Percentiles rank a stretch among this genome's conserved stretches.
These are phyloP conservation scores for Salmo trutta DNA, from an alignment of 2,797 vertebrate species.

Conservation along the genomic window DNA sequence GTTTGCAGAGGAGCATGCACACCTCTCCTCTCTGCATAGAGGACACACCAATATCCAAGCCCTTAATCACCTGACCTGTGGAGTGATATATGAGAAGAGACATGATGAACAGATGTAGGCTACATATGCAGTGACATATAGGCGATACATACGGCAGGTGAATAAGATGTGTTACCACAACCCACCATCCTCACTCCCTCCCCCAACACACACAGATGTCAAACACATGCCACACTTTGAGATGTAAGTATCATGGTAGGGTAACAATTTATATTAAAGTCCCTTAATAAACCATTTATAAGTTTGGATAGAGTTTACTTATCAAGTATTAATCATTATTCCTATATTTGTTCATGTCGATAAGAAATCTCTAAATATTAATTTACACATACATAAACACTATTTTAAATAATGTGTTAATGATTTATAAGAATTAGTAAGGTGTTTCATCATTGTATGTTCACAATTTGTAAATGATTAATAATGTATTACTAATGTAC, in stretches of 20 bases:
- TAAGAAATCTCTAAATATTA: too few species aligned
- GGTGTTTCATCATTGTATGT: too few species aligned
- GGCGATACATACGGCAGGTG: neutral
- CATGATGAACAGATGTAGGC: neutral
- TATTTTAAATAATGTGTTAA: too few species aligned
- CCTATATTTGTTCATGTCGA: too few species aligned
- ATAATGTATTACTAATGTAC: too few species aligned
- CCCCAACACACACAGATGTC: neutral
- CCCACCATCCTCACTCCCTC: neutral
- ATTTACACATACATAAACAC: too few species aligned
- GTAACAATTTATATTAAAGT: too few species aligned
- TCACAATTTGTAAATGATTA: too few species aligned
- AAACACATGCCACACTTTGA: neutral
- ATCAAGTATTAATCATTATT: too few species aligned
- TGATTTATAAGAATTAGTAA: too few species aligned
- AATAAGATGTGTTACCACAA: neutral
- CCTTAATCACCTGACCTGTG: constrained; percentile 93
- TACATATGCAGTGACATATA: neutral
- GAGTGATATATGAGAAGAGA: constrained; percentile 17
- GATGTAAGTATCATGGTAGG: neutral
- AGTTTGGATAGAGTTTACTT: too few species aligned
- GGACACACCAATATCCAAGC: constrained; percentile 89
- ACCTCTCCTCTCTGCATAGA: constrained; percentile 94
- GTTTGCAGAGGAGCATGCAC: constrained; percentile 87
- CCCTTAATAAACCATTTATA: too few species aligned